Percentiles rank a stretch among this genome's conserved stretches.
Conservation (phyloP, 1,140 invertebrate species). For the Lucilia cuprina region DNA sequence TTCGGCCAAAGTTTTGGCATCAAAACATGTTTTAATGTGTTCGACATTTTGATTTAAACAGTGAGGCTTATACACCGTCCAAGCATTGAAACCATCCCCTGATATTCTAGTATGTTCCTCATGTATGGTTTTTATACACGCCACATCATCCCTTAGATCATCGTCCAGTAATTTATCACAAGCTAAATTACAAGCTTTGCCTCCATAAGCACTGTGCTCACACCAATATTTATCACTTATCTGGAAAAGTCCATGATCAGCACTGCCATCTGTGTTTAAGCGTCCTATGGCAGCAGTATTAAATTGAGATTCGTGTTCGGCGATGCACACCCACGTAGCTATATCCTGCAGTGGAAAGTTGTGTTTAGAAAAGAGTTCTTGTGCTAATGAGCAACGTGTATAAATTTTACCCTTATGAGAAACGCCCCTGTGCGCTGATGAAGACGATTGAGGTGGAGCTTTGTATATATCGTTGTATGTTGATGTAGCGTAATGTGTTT, state of each 20-base stretch:
- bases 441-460: slow-evolving; percentile 33
- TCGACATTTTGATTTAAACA: slow-evolving; percentile 29
- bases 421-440: background rate
- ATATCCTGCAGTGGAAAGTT: slow-evolving; percentile 48
- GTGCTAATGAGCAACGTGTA: slow-evolving; percentile 73
- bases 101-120: slow-evolving; percentile 67
- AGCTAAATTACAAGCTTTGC: slow-evolving; percentile 67
- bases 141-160: slow-evolving; percentile 70
- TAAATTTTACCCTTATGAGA: slow-evolving; percentile 66
- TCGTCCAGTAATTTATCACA: slow-evolving; percentile 68
- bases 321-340: slow-evolving; percentile 77
- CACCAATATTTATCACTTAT: slow-evolving; percentile 79
- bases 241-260: slow-evolving; percentile 76
- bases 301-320: slow-evolving; percentile 73
- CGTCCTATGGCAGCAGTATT: slow-evolving; percentile 72
- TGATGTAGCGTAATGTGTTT: slow-evolving; percentile 41
- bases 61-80: slow-evolving; percentile 67
- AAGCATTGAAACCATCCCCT: slow-evolving; percentile 74
- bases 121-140: slow-evolving; percentile 68
- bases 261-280: slow-evolving; percentile 66
- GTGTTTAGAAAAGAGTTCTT: slow-evolving; percentile 68
- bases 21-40: slow-evolving; percentile 26
- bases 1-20: background rate
- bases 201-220: slow-evolving; percentile 65
- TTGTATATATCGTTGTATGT: slow-evolving; percentile 40